Evolutionary conservation across 2,888 invertebrate genomes (phyloP).

Genomic region (Drosophila diplacantha): DNA sequence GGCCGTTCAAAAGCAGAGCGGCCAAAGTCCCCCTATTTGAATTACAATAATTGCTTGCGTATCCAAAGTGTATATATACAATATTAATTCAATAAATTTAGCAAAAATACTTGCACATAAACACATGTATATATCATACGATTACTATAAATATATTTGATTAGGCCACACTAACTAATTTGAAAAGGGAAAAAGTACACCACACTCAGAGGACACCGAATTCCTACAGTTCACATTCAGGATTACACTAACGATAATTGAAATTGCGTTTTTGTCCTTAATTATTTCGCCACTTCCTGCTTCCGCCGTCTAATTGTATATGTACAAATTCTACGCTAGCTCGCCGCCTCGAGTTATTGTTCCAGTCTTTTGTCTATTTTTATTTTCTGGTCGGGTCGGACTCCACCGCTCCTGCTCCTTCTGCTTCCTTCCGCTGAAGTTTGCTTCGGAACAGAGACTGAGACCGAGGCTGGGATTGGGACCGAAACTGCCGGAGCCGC

Average conservation of each 20-base stretch:
- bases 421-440: constrained; percentile 19
- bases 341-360: constrained; percentile 24
- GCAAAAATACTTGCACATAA: constrained; percentile 50
- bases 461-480: constrained; percentile 5
- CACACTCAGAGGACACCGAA: constrained; percentile 35
- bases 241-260: constrained; percentile 33
- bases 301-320: constrained; percentile 1
- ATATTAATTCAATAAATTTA: constrained; percentile 43
- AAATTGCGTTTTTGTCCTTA: constrained; percentile 22
- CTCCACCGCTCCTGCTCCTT: constrained; percentile 12
- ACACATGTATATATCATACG: constrained; percentile 25
- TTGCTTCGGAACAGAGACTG: constrained; percentile 17
- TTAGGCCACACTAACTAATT: constrained; percentile 59
- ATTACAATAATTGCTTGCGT: constrained; percentile 26
- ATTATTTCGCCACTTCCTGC: constrained; percentile 13
- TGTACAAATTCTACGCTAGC: constrained; percentile 15
- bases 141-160: constrained; percentile 45
- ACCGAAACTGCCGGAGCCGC: constrained; percentile 45
- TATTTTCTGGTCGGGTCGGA: constrained; percentile 27
- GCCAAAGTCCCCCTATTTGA: constrained; percentile 8
- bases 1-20: constrained; percentile 6
- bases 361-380: constrained; percentile 31
- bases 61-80: constrained; percentile 25
- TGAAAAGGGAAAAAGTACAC: constrained; percentile 45
- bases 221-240: constrained; percentile 38